These are phyloP conservation scores for Bubo scandiacus DNA, from an alignment of 2,113 vertebrate species.

Conservation along the genomic window DNA sequence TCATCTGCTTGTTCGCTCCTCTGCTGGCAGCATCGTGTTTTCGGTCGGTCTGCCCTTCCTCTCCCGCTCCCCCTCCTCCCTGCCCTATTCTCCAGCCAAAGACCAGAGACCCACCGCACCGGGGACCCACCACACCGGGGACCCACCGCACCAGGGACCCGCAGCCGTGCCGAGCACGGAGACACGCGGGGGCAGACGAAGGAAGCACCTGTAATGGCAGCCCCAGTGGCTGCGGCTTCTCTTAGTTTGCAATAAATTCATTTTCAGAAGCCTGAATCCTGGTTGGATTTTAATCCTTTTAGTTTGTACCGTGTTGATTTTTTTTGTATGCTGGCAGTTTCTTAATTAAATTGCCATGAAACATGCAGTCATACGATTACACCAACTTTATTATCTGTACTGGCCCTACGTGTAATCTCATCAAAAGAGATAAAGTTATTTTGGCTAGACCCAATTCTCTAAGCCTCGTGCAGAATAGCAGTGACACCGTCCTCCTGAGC, in stretches of 20 bases:
- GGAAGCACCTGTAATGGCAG: background rate
- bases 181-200: background rate
- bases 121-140: background rate
- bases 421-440: background rate
- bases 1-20: background rate
- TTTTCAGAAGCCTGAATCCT: background rate
- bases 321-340: background rate
- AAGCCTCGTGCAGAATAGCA: background rate
- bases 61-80: background rate
- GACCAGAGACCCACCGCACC: fast-evolving
- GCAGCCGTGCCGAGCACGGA: fast-evolving
- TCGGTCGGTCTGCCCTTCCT: background rate
- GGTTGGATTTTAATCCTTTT: conserved; percentile 2
- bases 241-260: background rate
- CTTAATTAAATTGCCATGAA: conserved; percentile 22
- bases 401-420: background rate
- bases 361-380: background rate
- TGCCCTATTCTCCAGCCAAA: background rate
- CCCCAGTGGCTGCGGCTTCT: background rate
- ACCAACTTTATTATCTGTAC: background rate
- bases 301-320: background rate
- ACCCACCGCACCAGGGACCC: fast-evolving
- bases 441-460: background rate
- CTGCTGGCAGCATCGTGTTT: background rate
- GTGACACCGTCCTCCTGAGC: fast-evolving